phyloP scores from a whole-genome alignment of 2,113 vertebrate genomes.

The Coturnix japonica region DNA sequence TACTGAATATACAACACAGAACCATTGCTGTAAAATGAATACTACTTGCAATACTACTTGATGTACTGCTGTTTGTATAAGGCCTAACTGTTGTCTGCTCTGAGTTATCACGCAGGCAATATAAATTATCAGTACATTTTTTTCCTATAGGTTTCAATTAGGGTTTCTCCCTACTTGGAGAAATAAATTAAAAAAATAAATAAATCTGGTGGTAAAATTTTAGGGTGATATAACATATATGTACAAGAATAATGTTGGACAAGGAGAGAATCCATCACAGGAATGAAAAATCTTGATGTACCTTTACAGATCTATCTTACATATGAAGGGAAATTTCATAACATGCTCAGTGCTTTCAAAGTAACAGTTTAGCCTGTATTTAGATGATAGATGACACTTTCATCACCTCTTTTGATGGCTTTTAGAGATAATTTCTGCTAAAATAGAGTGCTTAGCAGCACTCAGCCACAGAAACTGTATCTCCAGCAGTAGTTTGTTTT shows the following conservation, averaged over 20 bases:
- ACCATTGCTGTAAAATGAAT: background rate
- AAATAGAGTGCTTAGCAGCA: background rate
- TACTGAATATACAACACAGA: background rate
- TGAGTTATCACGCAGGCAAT: background rate
- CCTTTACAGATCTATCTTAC: background rate
- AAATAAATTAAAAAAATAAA: background rate
- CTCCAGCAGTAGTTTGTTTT: accelerated
- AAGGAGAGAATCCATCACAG: background rate
- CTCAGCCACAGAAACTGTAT: background rate
- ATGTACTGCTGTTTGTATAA: accelerated
- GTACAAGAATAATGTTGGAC: background rate
- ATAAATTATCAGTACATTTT: background rate
- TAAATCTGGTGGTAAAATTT: background rate
- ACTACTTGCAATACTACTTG: background rate
- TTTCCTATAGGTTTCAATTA: background rate
- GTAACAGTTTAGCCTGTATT: background rate
- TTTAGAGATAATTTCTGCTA: background rate
- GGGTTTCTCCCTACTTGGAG: background rate
- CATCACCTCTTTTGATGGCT: background rate
- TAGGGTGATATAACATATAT: background rate
- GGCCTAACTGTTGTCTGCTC: background rate
- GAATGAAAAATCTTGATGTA: background rate
- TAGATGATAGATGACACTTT: background rate
- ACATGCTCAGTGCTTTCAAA: background rate
- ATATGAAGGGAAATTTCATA: background rate